Percentiles rank a stretch among this genome's conserved stretches.
These are phyloP conservation scores for Phthorimaea operculella DNA, from an alignment of 1,140 invertebrate species.

Conservation along the genomic window DNA sequence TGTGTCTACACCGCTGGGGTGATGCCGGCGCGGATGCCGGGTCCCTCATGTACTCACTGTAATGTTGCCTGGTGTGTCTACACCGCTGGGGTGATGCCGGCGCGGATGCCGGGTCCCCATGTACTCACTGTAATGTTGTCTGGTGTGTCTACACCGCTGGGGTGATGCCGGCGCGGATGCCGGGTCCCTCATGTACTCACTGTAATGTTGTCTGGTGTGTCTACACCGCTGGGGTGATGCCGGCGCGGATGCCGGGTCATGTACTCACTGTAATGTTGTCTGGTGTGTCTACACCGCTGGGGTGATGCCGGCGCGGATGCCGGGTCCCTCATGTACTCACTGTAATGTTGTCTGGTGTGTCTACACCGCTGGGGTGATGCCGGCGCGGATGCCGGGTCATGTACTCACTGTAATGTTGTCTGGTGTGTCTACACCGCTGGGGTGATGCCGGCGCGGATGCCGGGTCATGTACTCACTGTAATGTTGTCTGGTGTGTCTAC, in stretches of 20 bases:
- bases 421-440: slow-evolving; percentile 7
- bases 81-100: slow-evolving; percentile 33
- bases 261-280: too few species aligned
- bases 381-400: slow-evolving; percentile 41
- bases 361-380: slow-evolving; percentile 30
- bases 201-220: too few species aligned
- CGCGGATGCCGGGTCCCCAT: slow-evolving; percentile 40
- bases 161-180: slow-evolving; percentile 47
- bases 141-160: slow-evolving; percentile 7
- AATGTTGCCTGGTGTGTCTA: too few species aligned
- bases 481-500: too few species aligned
- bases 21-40: slow-evolving; percentile 44
- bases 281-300: slow-evolving; percentile 7
- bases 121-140: too few species aligned
- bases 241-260: slow-evolving; percentile 41
- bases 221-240: slow-evolving; percentile 30
- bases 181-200: too few species aligned
- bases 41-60: too few species aligned
- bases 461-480: too few species aligned
- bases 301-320: slow-evolving; percentile 47
- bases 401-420: too few species aligned
- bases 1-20: slow-evolving; percentile 18
- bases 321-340: too few species aligned
- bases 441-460: slow-evolving; percentile 47
- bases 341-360: too few species aligned